phyloP scores from a whole-genome alignment of 2,888 invertebrate species.

The Drosophila fulvimacula region DNA sequence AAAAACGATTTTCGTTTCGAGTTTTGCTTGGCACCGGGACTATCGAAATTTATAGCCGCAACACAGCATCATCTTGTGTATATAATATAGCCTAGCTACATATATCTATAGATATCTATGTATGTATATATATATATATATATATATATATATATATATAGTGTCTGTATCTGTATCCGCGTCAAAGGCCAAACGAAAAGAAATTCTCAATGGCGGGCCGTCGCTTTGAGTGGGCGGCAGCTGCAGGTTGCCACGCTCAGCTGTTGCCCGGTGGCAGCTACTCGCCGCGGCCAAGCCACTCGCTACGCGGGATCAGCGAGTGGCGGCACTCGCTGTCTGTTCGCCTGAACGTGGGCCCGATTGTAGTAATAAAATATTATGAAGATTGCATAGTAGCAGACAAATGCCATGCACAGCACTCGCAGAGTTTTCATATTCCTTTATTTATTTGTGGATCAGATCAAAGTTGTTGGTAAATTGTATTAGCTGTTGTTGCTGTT shows the following conservation, averaged over 20 bases:
- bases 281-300: slow-evolving; percentile 15
- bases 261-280: slow-evolving; percentile 59
- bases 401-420: slow-evolving; percentile 69
- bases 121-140: no score
- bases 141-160: slow-evolving; percentile 33
- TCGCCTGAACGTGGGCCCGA: slow-evolving; percentile 62
- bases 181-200: slow-evolving; percentile 57
- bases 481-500: slow-evolving; percentile 2
- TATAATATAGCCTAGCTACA: slow-evolving; percentile 32
- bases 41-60: slow-evolving; percentile 61
- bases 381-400: slow-evolving; percentile 76
- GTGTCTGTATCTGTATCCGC: slow-evolving; percentile 25
- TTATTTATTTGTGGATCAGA: slow-evolving; percentile 15
- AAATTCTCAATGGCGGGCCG: slow-evolving; percentile 71
- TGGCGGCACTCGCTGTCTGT: slow-evolving; percentile 14
- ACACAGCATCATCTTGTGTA: slow-evolving; percentile 41
- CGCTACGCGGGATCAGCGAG: slow-evolving; percentile 10
- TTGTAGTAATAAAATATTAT: slow-evolving; percentile 78
- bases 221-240: slow-evolving; percentile 56
- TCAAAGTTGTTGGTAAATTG: slow-evolving; percentile 22
- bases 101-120: slow-evolving; percentile 33
- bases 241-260: slow-evolving; percentile 61
- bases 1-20: slow-evolving; percentile 52
- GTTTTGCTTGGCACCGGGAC: slow-evolving; percentile 56
- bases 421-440: slow-evolving; percentile 60